Percentiles rank a stretch among this genome's conserved stretches.
Conservation (phyloP, 2,888 invertebrate species). For the Nipponacmea schrenckii region DNA sequence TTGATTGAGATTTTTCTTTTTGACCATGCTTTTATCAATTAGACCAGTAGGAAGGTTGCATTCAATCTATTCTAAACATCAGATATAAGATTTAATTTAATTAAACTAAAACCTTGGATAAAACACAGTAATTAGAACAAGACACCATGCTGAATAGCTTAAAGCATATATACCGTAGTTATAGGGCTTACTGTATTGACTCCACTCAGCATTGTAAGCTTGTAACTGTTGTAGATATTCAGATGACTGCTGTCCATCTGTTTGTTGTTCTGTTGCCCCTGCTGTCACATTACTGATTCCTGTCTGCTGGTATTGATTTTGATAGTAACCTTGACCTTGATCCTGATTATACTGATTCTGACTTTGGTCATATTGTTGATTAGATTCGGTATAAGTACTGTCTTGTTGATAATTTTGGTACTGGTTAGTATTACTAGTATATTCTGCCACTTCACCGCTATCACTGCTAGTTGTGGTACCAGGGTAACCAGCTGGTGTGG, state of each 20-base stretch:
- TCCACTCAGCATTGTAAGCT: neutral
- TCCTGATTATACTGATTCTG: neutral
- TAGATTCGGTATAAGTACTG: neutral
- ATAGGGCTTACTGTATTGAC: neutral
- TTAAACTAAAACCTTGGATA: too few relatives aligned
- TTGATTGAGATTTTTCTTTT: too few relatives aligned
- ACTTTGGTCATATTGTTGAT: conserved; percentile 12
- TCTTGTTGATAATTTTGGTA: conserved; percentile 21
- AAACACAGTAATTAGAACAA: too few relatives aligned
- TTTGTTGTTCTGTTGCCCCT: conserved; percentile 31
- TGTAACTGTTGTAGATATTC: neutral
- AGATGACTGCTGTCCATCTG: neutral
- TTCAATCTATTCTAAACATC: too few relatives aligned
- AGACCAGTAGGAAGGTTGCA: too few relatives aligned
- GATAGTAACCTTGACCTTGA: conserved; percentile 10
- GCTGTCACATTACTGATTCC: conserved; percentile 15
- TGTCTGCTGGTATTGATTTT: conserved; percentile 17
- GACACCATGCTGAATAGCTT: too few relatives aligned
- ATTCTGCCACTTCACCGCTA: conserved; percentile 55
- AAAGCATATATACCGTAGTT: too few relatives aligned
- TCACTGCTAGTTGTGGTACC: conserved; percentile 58
- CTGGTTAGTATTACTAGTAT: neutral
- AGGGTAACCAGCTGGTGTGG: conserved; percentile 49
- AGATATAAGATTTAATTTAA: too few relatives aligned
- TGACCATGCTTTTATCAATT: too few relatives aligned